These are phyloP conservation scores for Drosophila melanogaster DNA, from an alignment of 1,140 invertebrate species.

Conservation along the genomic window Release_6_plus_ISO1_MT NT_033777.3:22862501-22863000, in stretches of 20 bases:
- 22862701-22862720: slow-evolving; percentile 41
- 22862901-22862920: slow-evolving; percentile 53
- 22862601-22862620: slow-evolving; percentile 11
- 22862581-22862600: no score
- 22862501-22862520: slow-evolving; percentile 67
- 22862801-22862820: slow-evolving; percentile 17
- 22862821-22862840: slow-evolving; percentile 59
- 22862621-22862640: slow-evolving; percentile 33
- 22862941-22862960: slow-evolving; percentile 62
- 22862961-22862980: slow-evolving; percentile 70
- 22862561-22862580: not conserved
- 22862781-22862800: slow-evolving; percentile 24
- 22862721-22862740: slow-evolving; percentile 24
- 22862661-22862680: slow-evolving; percentile 58
- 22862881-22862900: slow-evolving; percentile 45
- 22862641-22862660: slow-evolving; percentile 75
- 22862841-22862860: slow-evolving; percentile 49
- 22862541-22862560: slow-evolving; percentile 52
- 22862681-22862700: slow-evolving; percentile 70
- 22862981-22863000: slow-evolving; percentile 45
- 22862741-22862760: slow-evolving; percentile 48
- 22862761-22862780: slow-evolving; percentile 48
- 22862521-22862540: slow-evolving; percentile 72
- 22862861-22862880: slow-evolving; percentile 34
- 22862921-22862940: slow-evolving; percentile 69